phyloP scores from a whole-genome alignment of 2,888 invertebrate genomes.

The Mythimna albipuncta region DNA sequence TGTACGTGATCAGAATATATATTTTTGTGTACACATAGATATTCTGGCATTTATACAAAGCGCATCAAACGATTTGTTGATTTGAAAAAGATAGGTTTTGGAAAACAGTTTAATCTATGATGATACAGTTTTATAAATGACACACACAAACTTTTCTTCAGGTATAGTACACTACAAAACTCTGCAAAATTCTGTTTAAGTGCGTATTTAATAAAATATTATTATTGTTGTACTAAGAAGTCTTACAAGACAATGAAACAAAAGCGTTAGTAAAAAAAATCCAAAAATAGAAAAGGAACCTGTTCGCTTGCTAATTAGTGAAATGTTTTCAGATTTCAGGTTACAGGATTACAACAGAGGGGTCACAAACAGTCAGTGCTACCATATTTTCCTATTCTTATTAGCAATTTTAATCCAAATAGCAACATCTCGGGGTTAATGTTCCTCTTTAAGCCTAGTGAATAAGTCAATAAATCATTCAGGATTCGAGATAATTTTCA shows the following conservation, averaged over 20 bases:
- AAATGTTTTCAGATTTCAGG: constrained; percentile 87
- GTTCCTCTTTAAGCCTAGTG: constrained; percentile 63
- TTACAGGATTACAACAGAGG: constrained; percentile 88
- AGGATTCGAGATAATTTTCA: background rate
- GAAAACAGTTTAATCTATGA: background rate
- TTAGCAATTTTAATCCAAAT: constrained; percentile 76
- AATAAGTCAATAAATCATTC: constrained; percentile 65
- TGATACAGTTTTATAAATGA: background rate
- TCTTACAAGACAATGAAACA: background rate
- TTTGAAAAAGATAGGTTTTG: background rate
- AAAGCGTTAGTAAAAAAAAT: background rate
- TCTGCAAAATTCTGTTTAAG: too few species aligned
- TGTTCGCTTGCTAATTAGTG: constrained; percentile 72
- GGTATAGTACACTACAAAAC: background rate
- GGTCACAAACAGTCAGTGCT: constrained; percentile 72
- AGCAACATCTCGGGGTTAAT: constrained; percentile 66
- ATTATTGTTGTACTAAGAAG: background rate
- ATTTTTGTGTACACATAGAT: constrained; percentile 4
- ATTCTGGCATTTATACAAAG: background rate
- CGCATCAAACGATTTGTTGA: background rate
- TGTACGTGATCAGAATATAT: constrained; percentile 17
- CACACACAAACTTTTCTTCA: background rate
- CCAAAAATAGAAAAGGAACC: constrained; percentile 37
- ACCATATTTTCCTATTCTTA: constrained; percentile 75
- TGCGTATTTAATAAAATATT: background rate